Base-by-base conservation (phyloP, 1,140 invertebrate genomes). In the Camponotus vicinus region DNA sequence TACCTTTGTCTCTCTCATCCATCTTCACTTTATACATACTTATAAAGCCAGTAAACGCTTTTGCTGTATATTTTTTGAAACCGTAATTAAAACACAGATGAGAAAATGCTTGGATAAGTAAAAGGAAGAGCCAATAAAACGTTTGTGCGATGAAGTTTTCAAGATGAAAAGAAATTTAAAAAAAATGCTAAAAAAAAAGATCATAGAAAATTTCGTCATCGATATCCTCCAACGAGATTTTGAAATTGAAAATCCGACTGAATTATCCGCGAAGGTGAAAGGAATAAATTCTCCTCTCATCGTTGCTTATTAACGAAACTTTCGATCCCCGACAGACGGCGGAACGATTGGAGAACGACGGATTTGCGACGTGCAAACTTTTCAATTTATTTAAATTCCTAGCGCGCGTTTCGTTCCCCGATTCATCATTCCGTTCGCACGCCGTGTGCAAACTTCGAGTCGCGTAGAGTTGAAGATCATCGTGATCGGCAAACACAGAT, bases 311-410 rank as follows among this genome's bases (percentile, higher is more conserved):
- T 40, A 57, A 57, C 13, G 9, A 80, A 70, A 70, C 78, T 70
- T 69, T 8, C 49, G 64, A 70, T 70, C 52, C 34, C 15, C 78
- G 11, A 21, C 32, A 45, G 34, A 69, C 49, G 34, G 40, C 11
- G 76, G 27, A 21, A 11, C 27, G 34, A 67, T 67, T 11, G 34
- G 18, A n/a, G 13, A 77, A 45, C 49, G 66, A 15, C 11, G 42
- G 15, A 45, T 77, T 64, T 27, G 8, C 45, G 27, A 27, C 18
- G 42, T 61, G 59, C 34, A 55, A 64, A 79, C 45, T 70, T 80
- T 70, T 80, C 52, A 2, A 82, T 82, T 82, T 71, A 82, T 82
- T 82, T 82, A 71, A 79, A 82, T 61, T 71, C 40, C 66, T n/a
- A 0, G 27, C 27, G 42, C 42, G 42, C 8, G 27, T 59, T 82